A percentile compares a stretch with the other conserved stretches of the same genome.
phyloP scores from a whole-genome alignment of 1,140 invertebrate genomes.

The Augochlora pura region DNA sequence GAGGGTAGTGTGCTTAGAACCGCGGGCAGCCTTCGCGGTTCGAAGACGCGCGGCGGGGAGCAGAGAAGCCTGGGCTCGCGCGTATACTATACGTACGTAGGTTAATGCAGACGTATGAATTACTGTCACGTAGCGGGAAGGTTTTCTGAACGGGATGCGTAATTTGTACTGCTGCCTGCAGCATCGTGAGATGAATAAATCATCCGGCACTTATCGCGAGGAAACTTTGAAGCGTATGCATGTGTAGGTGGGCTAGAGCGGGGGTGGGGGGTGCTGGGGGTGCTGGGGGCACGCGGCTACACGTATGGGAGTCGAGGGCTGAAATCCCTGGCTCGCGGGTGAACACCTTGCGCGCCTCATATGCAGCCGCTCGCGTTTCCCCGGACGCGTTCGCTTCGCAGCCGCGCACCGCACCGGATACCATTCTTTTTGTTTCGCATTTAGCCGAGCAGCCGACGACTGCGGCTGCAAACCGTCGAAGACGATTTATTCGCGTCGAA shows the following conservation, averaged over 20 bases:
- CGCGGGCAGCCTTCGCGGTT: not conserved
- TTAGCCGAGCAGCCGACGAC: not conserved
- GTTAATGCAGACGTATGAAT: slow-evolving; percentile 66
- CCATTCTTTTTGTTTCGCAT: slow-evolving; percentile 7
- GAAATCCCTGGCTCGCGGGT: not conserved
- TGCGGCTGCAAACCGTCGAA: slow-evolving; percentile 18
- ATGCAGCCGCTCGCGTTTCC: not conserved
- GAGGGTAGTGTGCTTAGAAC: not conserved
- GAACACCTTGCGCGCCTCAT: slow-evolving; percentile 7
- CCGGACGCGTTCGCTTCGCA: not conserved
- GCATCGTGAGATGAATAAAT: slow-evolving; percentile 65
- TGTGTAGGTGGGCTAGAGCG: not conserved
- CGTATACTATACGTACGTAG: slow-evolving; percentile 4
- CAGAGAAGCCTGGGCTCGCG: not conserved
- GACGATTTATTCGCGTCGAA: slow-evolving; percentile 36
- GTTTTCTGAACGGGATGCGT: slow-evolving; percentile 66
- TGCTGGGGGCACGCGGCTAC: too few relatives aligned
- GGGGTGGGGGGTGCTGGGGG: too few relatives aligned
- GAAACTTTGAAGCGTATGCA: slow-evolving; percentile 56
- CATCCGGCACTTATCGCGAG: slow-evolving; percentile 62
- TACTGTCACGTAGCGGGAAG: slow-evolving; percentile 64
- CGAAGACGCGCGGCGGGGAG: not conserved
- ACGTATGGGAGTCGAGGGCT: too few relatives aligned
- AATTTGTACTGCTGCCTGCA: slow-evolving; percentile 63
- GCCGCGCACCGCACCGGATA: not conserved